A percentile compares a stretch with the other conserved stretches of the same genome.
Evolutionary conservation across 1,140 invertebrate genomes (phyloP).

Genomic region (Vanessa atalanta): DNA sequence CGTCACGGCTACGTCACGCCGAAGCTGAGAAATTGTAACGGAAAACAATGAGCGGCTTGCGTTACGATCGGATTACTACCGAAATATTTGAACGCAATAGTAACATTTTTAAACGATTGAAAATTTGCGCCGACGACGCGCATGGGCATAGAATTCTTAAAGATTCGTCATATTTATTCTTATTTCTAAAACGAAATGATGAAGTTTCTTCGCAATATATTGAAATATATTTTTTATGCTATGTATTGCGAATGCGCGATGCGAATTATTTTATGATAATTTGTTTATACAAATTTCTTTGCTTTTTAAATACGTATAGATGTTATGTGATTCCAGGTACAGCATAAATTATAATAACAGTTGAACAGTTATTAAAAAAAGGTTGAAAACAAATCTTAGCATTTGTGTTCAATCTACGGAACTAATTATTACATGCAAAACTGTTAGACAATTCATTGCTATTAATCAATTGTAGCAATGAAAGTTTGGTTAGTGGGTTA

Average conservation of each 20-base stretch:
- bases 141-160: no score
- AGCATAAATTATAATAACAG: neutral
- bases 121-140: no score
- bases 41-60: constrained; percentile 49
- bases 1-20: constrained; percentile 58
- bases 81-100: constrained; percentile 20
- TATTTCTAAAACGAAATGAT: no score
- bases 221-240: constrained; percentile 15
- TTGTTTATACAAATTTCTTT: neutral
- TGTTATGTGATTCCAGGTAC: neutral
- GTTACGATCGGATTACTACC: constrained; percentile 50
- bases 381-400: no score
- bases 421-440: neutral
- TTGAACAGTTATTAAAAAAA: neutral
- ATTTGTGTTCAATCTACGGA: neutral
- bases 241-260: constrained; percentile 54
- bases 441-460: no score
- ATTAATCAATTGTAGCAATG: neutral
- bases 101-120: neutral
- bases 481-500: neutral
- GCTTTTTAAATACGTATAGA: neutral
- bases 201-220: neutral
- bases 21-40: constrained; percentile 54
- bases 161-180: no score
- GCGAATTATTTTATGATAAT: constrained; percentile 36